phyloP scores from a whole-genome alignment of 2,113 vertebrate species.

The Dryoscopus gambensis region DNA sequence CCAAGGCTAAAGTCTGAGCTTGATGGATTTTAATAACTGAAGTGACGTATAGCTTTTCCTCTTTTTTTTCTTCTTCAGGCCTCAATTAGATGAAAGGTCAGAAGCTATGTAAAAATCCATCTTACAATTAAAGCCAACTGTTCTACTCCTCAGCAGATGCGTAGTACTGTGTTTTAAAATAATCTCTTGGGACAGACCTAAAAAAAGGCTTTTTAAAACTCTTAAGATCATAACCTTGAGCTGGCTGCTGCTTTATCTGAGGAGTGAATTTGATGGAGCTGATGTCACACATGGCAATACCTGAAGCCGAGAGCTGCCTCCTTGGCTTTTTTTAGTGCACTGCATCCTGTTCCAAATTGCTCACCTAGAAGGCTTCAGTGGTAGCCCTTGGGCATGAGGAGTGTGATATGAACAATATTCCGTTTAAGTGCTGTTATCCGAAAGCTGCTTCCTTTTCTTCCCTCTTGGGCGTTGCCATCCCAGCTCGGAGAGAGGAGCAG shows the following conservation, averaged over 20 bases:
- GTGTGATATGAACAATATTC: neutral
- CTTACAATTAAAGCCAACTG: slow-evolving; percentile 63
- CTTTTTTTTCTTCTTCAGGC: slow-evolving; percentile 49
- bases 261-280: slow-evolving; percentile 6
- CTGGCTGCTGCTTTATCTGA: neutral
- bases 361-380: neutral
- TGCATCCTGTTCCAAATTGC: neutral
- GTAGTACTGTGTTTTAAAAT: slow-evolving; percentile 60
- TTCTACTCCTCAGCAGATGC: slow-evolving; percentile 37
- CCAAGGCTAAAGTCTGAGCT: slow-evolving; percentile 70
- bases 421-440: neutral
- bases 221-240: slow-evolving; percentile 47
- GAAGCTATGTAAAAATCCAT: slow-evolving; percentile 65
- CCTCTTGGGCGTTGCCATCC: neutral
- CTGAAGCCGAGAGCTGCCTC: neutral
- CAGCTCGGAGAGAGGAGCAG: neutral
- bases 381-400: neutral
- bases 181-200: slow-evolving; percentile 49
- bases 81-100: slow-evolving; percentile 68
- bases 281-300: neutral
- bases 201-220: slow-evolving; percentile 53
- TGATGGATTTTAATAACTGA: slow-evolving; percentile 75
- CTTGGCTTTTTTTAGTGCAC: neutral
- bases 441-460: neutral
- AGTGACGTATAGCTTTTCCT: slow-evolving; percentile 46